A percentile compares a stretch with the other conserved stretches of the same genome.
Conservation (phyloP, 1,140 invertebrate genomes). For the Drosophila sturtevanti region DNA sequence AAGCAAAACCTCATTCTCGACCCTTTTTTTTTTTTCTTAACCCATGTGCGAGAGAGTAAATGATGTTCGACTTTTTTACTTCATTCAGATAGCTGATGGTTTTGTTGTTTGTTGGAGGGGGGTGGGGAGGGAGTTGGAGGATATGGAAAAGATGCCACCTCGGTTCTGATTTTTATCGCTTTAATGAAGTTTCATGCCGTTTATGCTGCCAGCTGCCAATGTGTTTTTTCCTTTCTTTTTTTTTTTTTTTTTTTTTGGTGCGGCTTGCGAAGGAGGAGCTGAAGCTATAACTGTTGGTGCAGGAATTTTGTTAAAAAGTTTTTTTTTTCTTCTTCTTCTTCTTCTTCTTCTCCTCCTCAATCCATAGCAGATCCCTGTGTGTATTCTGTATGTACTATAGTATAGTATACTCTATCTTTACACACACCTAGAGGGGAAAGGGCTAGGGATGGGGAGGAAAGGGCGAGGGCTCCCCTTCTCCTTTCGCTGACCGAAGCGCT, state of each 20-base stretch:
- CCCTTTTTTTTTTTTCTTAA: neutral
- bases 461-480: neutral
- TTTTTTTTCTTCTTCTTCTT: slow-evolving; percentile 17
- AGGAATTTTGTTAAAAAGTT: slow-evolving; percentile 70
- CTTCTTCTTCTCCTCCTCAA: slow-evolving; percentile 28
- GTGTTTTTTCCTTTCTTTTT: slow-evolving; percentile 30
- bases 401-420: slow-evolving; percentile 1
- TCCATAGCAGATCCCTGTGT: slow-evolving; percentile 20
- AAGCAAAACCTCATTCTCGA: neutral
- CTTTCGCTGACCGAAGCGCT: slow-evolving; percentile 32
- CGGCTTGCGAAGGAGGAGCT: slow-evolving; percentile 6
- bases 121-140: neutral
- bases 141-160: slow-evolving; percentile 41
- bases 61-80: slow-evolving; percentile 3
- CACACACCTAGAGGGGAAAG: neutral
- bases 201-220: slow-evolving; percentile 59
- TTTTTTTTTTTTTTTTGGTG: neutral
- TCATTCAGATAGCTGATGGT: neutral
- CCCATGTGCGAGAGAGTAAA: neutral
- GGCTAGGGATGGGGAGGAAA: neutral
- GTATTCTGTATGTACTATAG: neutral
- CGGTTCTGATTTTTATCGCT: slow-evolving; percentile 60
- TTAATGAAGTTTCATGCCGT: slow-evolving; percentile 64
- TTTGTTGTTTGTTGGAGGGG: slow-evolving; percentile 11
- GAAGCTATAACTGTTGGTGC: slow-evolving; percentile 25